Evolutionary conservation across 1,140 invertebrate species (phyloP).

Genomic region (Drosophila biarmipes): DNA sequence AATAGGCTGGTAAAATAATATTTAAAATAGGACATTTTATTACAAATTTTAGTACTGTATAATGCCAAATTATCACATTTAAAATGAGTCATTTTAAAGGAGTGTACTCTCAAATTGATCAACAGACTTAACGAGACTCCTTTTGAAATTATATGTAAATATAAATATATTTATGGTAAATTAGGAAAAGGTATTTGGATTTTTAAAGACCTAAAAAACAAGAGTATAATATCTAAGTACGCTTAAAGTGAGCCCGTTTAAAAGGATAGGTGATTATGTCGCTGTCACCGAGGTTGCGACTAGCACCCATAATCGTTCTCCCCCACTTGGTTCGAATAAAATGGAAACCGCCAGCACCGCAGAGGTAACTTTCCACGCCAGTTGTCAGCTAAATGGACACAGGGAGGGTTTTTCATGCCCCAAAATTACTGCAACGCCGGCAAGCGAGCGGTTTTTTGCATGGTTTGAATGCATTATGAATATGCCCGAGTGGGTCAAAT

Average conservation of each 20-base stretch:
- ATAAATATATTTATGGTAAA: no score
- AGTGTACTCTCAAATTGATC: no score
- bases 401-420: not conserved
- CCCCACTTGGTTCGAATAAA: slow-evolving; percentile 38
- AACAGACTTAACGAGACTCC: no score
- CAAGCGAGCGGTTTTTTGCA: not conserved
- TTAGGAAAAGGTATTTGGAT: no score
- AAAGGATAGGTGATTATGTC: slow-evolving; percentile 8
- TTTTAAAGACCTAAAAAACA: no score
- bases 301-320: slow-evolving; percentile 6
- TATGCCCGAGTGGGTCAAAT: slow-evolving; percentile 52
- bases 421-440: slow-evolving; percentile 7
- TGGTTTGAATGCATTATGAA: slow-evolving; percentile 68
- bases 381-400: slow-evolving; percentile 17
- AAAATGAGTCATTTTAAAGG: no score
- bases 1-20: no score
- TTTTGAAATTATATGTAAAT: no score
- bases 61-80: no score
- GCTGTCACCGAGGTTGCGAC: not conserved
- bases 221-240: no score
- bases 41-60: no score
- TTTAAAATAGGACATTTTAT: no score
- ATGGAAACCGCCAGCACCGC: slow-evolving; percentile 60
- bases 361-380: slow-evolving; percentile 55
- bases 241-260: not conserved